These are phyloP conservation scores for Patagioenas fasciata DNA, from an alignment of 2,113 vertebrate genomes.

Conservation along the genomic window DNA sequence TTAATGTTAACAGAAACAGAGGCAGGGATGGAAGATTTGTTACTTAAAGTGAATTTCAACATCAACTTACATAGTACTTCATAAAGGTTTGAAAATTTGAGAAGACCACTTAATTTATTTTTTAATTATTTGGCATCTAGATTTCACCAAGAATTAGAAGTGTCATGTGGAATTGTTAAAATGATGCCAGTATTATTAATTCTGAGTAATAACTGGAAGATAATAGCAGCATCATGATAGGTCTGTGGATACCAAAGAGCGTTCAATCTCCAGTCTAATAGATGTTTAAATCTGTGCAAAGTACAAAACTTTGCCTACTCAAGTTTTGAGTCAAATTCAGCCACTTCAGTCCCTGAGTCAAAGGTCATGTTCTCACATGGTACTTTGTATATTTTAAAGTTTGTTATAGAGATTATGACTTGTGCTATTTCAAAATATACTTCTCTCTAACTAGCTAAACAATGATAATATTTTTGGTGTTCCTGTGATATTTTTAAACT, in stretches of 20 bases:
- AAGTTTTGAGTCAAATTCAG: not conserved
- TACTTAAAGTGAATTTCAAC: not conserved
- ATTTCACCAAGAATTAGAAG: not conserved
- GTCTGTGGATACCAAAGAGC: not conserved
- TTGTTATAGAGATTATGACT: not conserved
- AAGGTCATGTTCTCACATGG: not conserved
- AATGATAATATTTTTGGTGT: not conserved
- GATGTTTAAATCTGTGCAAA: not conserved
- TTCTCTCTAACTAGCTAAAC: not conserved
- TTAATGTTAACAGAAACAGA: rapidly evolving
- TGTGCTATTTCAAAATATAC: not conserved
- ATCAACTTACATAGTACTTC: not conserved
- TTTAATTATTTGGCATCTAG: not conserved
- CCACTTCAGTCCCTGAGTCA: not conserved
- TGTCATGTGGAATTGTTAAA: not conserved
- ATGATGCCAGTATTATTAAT: not conserved
- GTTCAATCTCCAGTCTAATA: not conserved
- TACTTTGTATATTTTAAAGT: not conserved
- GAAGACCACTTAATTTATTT: not conserved
- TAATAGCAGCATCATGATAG: not conserved
- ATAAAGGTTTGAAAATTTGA: not conserved
- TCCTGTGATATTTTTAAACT: not conserved
- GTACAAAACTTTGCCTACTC: not conserved
- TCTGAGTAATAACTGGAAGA: not conserved
- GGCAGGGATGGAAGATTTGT: not conserved